A percentile compares a stretch with the other conserved stretches of the same genome.
Conservation (phyloP, 2,797 vertebrate species). For the Pseudochaenichthys georgianus region DNA sequence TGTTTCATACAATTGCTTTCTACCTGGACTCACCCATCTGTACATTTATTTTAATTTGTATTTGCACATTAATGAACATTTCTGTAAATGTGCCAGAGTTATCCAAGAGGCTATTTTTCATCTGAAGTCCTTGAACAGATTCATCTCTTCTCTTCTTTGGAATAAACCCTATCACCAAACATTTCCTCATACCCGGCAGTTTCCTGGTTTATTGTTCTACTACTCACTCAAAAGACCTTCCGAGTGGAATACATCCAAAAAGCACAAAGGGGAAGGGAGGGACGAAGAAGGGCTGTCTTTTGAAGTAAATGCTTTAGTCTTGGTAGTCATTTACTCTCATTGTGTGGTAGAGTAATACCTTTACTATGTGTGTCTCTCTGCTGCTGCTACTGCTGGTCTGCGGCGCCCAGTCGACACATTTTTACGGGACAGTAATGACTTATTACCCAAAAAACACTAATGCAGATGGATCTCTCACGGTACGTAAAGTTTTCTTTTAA, state of each 20-base stretch:
- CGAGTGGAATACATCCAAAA: fast-evolving
- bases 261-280: fast-evolving
- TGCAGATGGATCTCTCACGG: slow-evolving; percentile 6
- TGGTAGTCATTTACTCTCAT: not conserved
- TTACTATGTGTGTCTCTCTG: slow-evolving; percentile 23
- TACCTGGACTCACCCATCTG: no score
- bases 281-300: not conserved
- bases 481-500: slow-evolving; percentile 2
- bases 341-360: not conserved
- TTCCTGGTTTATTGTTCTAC: slow-evolving; percentile 6
- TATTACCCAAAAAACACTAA: slow-evolving; percentile 18
- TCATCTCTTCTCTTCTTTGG: no score
- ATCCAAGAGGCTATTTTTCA: no score
- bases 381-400: slow-evolving; percentile 41
- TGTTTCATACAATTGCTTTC: no score
- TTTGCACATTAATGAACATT: no score
- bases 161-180: no score
- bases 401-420: slow-evolving; percentile 27
- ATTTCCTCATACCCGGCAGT: not conserved
- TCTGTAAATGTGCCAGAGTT: no score
- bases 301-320: not conserved
- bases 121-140: no score
- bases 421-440: slow-evolving; percentile 53
- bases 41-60: no score
- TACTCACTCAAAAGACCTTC: fast-evolving